phyloP scores from a whole-genome alignment of 2,113 vertebrate genomes.

The Phaethornis superciliosus region DNA sequence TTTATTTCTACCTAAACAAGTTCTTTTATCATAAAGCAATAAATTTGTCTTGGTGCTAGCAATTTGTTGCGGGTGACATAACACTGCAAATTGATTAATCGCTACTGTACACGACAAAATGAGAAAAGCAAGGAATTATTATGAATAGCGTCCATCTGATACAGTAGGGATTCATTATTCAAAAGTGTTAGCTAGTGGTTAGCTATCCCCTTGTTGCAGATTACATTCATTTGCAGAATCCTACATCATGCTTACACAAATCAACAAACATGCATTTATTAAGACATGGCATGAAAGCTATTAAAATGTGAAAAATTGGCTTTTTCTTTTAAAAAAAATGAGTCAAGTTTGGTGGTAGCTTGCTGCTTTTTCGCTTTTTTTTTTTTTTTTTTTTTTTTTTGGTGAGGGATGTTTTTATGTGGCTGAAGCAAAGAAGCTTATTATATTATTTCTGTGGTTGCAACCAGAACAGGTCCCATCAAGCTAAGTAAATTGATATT shows the following conservation, averaged over 20 bases:
- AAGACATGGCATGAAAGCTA: constrained; percentile 87
- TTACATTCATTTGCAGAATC: constrained; percentile 88
- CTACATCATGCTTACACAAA: constrained; percentile 86
- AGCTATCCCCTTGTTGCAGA: constrained; percentile 82
- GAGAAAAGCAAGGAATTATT: constrained; percentile 91
- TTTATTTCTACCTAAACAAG: constrained; percentile 90
- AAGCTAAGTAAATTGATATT: background rate
- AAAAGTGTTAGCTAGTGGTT: constrained; percentile 84
- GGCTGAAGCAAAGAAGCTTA: background rate
- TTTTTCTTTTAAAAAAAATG: constrained; percentile 68
- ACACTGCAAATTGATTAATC: constrained; percentile 91
- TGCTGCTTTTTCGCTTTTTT: background rate
- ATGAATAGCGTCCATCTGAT: constrained; percentile 90
- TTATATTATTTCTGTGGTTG: background rate
- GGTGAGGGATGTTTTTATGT: background rate
- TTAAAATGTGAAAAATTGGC: constrained; percentile 87
- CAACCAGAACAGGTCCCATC: background rate
- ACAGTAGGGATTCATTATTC: constrained; percentile 88
- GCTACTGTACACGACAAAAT: constrained; percentile 85
- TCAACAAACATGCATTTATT: constrained; percentile 89
- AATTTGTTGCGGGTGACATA: constrained; percentile 90
- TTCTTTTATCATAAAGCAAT: constrained; percentile 92
- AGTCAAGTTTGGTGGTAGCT: constrained; percentile 25
- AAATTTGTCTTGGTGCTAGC: constrained; percentile 89
- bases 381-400: background rate